phyloP scores from a whole-genome alignment of 2,888 invertebrate genomes.

The Melanostoma scalare region DNA sequence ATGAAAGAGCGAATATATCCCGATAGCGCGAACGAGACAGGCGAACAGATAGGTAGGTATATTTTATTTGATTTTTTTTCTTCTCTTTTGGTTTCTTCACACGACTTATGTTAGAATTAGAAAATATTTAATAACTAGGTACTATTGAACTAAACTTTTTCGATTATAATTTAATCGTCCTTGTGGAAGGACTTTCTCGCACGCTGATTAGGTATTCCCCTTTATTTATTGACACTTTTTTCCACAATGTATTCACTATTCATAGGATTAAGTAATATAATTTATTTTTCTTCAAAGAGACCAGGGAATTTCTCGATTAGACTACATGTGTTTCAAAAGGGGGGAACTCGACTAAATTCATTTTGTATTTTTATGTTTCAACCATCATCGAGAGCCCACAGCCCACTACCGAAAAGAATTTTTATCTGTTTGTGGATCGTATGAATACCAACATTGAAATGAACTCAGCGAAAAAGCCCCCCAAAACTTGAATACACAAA shows the following conservation, averaged over 20 bases:
- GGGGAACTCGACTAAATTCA: conserved; percentile 70
- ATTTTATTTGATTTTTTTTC: conserved; percentile 18
- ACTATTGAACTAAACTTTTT: conserved; percentile 26
- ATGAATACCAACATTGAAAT: conserved; percentile 29
- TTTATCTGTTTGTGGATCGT: conserved; percentile 38
- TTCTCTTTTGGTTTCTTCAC: background rate
- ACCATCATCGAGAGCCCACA: conserved; percentile 5
- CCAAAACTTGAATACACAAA: conserved; percentile 4
- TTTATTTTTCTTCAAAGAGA: conserved; percentile 14
- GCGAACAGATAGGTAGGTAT: conserved; percentile 28
- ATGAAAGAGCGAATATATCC: conserved; percentile 14
- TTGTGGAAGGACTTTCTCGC: conserved; percentile 26
- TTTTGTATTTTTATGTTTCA: conserved; percentile 63
- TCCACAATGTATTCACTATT: conserved; percentile 11
- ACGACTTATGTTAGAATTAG: background rate
- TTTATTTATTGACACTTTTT: background rate
- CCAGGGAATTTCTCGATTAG: conserved; percentile 31
- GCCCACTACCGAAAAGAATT: conserved; percentile 20
- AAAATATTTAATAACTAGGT: conserved; percentile 11
- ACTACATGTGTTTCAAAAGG: conserved; percentile 67
- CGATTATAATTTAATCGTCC: conserved; percentile 24
- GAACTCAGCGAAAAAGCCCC: conserved; percentile 58
- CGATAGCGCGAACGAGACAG: conserved; percentile 59
- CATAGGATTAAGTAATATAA: conserved; percentile 7
- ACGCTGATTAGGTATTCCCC: background rate